Evolutionary conservation across 2,113 vertebrate species (phyloP), one percentile per base, ranked within the genome.

Genomic region (Turnix velox): DNA sequence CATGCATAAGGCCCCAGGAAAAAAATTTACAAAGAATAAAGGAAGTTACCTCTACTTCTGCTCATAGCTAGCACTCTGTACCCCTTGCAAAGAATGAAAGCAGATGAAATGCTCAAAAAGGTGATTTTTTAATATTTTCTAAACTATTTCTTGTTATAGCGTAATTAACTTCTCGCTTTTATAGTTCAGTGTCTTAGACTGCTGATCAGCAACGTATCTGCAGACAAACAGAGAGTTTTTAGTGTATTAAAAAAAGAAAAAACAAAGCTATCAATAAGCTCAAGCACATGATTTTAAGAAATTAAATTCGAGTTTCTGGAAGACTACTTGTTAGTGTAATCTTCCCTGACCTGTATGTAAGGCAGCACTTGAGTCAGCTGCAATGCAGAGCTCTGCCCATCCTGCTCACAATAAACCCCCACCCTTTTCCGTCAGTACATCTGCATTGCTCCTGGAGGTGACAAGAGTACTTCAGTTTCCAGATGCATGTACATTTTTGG

Each of bases 331-430:
- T 54, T 49, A 92, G 40, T 63, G 24, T 16, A 46, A 43, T 72
- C 23, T 31, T 74, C 54, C 55, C 25, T 73, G 18, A 76, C 33
- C 37, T 33, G 46, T 31, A 40, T 9, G 0, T 16, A 51, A 66
- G 59, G 37, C 51, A 84, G 75, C 54, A 77, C 8, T 42, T 9
- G 24, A 73, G 55, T 7, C 51, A 87, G 78, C 69, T 57, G 68
- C 91, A 86, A 46, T 35, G 68, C 55, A 82, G 54, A 27, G 54
- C 73, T 72, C 73, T 72, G 31, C 55, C 51, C 35, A 11, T 4
- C 42, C 17, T 0, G 0, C 27, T 48, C 5, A 2, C 1, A 2
- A 48, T 18, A 33, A 2, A 61, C 15, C 10, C 86, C 63, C 43
- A 48, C 11, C 19, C 35, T 49, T 65, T 17, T 42, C 69, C 27